A percentile compares a stretch with the other conserved stretches of the same genome.
Evolutionary conservation across 2,888 invertebrate genomes (phyloP).

Genomic region (Spodoptera picta): DNA sequence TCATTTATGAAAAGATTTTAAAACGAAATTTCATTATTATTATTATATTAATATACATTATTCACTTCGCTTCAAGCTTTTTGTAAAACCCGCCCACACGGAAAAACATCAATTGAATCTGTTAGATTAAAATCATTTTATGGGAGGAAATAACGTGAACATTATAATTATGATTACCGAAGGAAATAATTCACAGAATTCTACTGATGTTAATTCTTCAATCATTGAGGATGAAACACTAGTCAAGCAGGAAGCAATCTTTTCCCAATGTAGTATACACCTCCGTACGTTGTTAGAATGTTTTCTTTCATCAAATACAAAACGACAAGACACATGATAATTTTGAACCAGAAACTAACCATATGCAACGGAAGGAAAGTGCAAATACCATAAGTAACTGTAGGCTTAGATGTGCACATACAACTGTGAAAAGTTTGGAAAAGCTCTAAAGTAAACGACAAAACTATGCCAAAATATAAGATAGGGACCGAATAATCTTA

Average conservation of each 20-base stretch:
- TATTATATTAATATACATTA: background rate
- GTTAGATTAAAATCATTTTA: no score
- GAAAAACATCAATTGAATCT: no score
- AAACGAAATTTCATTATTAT: slow-evolving; percentile 30
- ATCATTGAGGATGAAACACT: no score
- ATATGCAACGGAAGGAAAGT: slow-evolving; percentile 28
- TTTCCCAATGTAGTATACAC: no score
- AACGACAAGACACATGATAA: background rate
- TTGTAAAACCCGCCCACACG: no score
- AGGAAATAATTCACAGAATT: no score
- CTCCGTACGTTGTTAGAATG: no score
- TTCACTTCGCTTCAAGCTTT: no score
- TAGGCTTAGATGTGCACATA: background rate
- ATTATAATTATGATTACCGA: no score
- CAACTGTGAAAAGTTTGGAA: slow-evolving; percentile 9
- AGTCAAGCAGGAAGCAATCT: no score
- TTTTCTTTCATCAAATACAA: slow-evolving; percentile 9
- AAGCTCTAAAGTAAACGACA: slow-evolving; percentile 22
- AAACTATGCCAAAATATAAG: slow-evolving; percentile 11
- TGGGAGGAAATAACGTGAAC: no score
- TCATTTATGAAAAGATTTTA: slow-evolving; percentile 37
- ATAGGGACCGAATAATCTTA: slow-evolving; percentile 19
- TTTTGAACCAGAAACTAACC: slow-evolving; percentile 6
- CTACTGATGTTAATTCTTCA: no score
- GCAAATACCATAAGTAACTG: slow-evolving; percentile 13